Evolutionary conservation across 1,140 invertebrate genomes (phyloP), one percentile per base, ranked within the genome.

Genomic region (Popillia japonica): DNA sequence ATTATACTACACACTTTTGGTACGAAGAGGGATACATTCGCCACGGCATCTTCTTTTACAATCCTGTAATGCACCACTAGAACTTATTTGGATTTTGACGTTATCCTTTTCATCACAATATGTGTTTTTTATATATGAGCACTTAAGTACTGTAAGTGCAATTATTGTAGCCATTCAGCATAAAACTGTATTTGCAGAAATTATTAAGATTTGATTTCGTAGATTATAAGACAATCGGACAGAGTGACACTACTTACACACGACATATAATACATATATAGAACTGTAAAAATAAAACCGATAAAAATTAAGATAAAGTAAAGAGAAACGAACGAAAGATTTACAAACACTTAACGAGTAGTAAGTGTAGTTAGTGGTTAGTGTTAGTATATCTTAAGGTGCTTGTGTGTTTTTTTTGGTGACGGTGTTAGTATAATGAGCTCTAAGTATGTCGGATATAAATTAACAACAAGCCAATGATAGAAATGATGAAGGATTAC

Each of bases 21-120:
- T 85, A 83, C 87, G 88, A 82, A 89, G 87, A 85, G 89, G 89
- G 85, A 89, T 89, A 87, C 88, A 89, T 86, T 89, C 88, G 85
- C 87, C 88, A 83, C 87, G 87, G 82, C 88, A 89, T 86, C 87
- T 83, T 85, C 87, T 85, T 83, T 87, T 88, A 87, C 86, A 87
- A 84, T 88, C 89, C 85, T 86, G 84, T 79, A 86, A 87, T 77
- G 78, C 40, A 81, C 48, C 77, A 77, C 76, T 55, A 77, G 59
- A 68, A 44, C 72, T 74, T 74, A 74, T 74, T 74, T 74, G 27
- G 34, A 74, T 74, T 41, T 74, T 20, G 27, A 9, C 11, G 20
- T 68, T 27, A 68, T 68, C 27, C 6, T 68, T 20, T 6, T 68
- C 22, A 74, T 41, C 72, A 44, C 72, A 74, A 27, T n/a, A 74